Evolutionary conservation across 2,113 vertebrate genomes (phyloP).

Genomic region (Poeciliopsis prolifica): DNA sequence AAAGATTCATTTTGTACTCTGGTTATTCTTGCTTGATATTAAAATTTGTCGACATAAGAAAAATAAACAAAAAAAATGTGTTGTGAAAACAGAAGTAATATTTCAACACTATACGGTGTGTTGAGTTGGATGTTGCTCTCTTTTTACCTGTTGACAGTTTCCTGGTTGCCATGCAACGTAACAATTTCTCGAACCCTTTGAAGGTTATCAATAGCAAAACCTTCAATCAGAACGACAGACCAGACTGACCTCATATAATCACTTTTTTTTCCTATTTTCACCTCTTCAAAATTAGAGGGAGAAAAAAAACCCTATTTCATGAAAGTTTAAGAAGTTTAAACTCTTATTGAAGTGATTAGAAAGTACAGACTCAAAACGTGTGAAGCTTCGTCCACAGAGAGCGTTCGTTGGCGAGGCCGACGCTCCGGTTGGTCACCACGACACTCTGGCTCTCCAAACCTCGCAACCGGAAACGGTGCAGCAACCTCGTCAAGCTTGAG

Average conservation of each 20-base stretch:
- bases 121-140: no score
- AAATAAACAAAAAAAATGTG: no score
- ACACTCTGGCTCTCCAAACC: neutral
- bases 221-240: neutral
- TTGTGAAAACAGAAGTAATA: no score
- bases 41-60: no score
- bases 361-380: neutral
- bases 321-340: slow-evolving; percentile 6
- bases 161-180: no score
- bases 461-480: neutral
- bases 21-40: no score
- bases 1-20: no score
- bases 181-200: neutral
- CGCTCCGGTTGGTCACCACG: neutral
- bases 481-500: slow-evolving; percentile 2
- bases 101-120: no score
- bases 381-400: neutral
- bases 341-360: neutral
- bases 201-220: neutral
- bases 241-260: neutral
- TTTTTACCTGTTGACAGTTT: no score
- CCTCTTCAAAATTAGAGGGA: neutral
- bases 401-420: neutral
- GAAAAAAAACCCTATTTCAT: neutral
- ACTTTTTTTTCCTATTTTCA: neutral